Percentiles rank a stretch among this genome's conserved stretches.
phyloP scores from a whole-genome alignment of 2,797 vertebrate genomes.

The Poecile montanus region DNA sequence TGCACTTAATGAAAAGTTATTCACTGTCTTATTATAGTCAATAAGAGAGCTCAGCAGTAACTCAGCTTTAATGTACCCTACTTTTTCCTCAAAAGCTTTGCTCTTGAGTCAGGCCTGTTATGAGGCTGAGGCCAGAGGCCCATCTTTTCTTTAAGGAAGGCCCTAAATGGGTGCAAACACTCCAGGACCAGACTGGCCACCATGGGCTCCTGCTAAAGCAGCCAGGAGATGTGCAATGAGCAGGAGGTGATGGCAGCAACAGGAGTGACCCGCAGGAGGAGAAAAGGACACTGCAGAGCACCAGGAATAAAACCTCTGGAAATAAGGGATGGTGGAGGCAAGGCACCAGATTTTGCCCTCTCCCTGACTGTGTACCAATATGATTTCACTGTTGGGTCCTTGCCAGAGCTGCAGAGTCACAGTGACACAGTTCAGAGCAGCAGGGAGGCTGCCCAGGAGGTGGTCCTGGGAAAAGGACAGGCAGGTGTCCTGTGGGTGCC shows the following conservation, averaged over 20 bases:
- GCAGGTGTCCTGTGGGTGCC: not conserved
- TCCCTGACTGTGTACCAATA: fast-evolving
- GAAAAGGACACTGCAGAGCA: fast-evolving
- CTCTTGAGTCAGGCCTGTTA: not conserved
- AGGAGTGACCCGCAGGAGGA: not conserved
- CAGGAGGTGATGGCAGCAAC: not conserved
- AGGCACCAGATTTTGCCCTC: not conserved
- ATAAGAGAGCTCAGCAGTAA: constrained; percentile 28
- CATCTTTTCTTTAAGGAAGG: not conserved
- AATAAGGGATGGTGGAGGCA: not conserved
- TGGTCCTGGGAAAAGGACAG: not conserved
- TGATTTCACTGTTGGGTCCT: not conserved
- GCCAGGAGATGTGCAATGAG: not conserved
- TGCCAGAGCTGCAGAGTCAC: not conserved
- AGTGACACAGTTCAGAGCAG: not conserved
- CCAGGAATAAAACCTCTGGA: not conserved
- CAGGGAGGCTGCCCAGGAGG: not conserved
- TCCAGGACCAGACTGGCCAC: fast-evolving
- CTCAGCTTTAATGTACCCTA: constrained; percentile 1
- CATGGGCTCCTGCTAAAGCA: not conserved
- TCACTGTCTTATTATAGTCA: constrained; percentile 42
- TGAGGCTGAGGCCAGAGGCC: not conserved
- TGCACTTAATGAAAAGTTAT: constrained; percentile 65
- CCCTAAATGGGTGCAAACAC: not conserved
- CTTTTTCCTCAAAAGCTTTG: constrained; percentile 15